phyloP scores from a whole-genome alignment of 92 coral and sea anemone genomes.

The Bergia puertoricense region DNA sequence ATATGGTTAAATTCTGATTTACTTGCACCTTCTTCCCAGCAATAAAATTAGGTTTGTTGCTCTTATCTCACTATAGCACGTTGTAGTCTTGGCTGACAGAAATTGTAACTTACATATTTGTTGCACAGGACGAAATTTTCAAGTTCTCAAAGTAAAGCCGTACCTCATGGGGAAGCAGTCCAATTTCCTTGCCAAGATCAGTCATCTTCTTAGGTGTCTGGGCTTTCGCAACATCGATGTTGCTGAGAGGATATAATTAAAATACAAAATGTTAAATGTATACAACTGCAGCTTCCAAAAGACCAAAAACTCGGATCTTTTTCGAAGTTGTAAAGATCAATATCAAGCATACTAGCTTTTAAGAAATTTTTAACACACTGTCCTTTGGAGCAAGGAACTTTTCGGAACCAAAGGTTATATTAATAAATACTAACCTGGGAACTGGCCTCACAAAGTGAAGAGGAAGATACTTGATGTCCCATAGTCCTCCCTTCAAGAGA shows the following conservation, averaged over 20 bases:
- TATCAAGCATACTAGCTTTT: background rate
- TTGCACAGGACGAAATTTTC: background rate
- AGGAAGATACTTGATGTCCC: conserved; percentile 90
- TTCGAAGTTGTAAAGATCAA: background rate
- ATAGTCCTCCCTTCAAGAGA: conserved; percentile 87
- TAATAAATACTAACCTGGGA: conserved; percentile 75
- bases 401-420: background rate
- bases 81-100: too few species aligned
- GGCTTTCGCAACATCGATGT: conserved; percentile 88
- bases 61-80: too few species aligned
- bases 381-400: background rate
- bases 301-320: background rate
- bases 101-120: too few species aligned
- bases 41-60: too few species aligned
- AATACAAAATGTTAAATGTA: background rate
- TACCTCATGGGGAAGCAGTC: conserved; percentile 86
- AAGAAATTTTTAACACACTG: background rate
- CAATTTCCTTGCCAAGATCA: conserved; percentile 79
- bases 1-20: too few species aligned
- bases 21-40: too few species aligned
- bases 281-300: background rate
- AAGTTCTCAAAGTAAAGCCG: background rate
- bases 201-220: conserved; percentile 90
- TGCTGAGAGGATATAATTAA: conserved; percentile 51
- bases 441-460: conserved; percentile 86